These are phyloP conservation scores for Sarcophaga caerulescens DNA, from an alignment of 2,888 invertebrate genomes.

Conservation along the genomic window DNA sequence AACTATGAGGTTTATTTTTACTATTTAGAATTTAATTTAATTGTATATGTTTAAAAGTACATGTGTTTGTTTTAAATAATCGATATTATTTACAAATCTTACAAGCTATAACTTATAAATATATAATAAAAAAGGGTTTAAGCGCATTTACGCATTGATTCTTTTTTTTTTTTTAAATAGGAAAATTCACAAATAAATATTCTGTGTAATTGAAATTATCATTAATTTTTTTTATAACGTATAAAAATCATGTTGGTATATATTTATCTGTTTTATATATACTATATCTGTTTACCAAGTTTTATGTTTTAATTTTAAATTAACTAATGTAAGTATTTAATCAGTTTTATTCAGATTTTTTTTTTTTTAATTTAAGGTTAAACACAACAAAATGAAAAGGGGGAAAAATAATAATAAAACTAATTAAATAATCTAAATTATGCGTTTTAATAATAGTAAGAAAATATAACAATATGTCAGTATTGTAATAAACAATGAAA, in stretches of 20 bases:
- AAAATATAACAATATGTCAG: constrained; percentile 13
- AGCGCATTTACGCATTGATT: constrained; percentile 32
- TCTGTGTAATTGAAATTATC: constrained; percentile 5
- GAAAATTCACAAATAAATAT: constrained; percentile 25
- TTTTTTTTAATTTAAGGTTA: constrained; percentile 8
- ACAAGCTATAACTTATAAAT: constrained; percentile 56
- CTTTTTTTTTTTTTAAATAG: constrained; percentile 18
- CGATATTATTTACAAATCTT: constrained; percentile 64
- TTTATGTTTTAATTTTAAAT: constrained; percentile 6
- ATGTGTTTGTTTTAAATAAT: constrained; percentile 36
- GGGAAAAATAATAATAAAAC: constrained; percentile 3
- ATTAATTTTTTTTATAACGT: neutral
- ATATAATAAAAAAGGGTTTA: constrained; percentile 42
- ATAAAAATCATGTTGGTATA: constrained; percentile 28
- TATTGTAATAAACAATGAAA: neutral
- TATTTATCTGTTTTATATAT: neutral
- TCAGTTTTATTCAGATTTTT: constrained; percentile 20
- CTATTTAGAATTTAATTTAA: constrained; percentile 46
- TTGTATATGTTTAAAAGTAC: constrained; percentile 15
- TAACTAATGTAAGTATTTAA: constrained; percentile 6
- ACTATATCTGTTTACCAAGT: no score
- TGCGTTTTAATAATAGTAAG: neutral
- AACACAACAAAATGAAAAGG: constrained; percentile 20
- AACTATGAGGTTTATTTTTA: constrained; percentile 28
- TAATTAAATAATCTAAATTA: constrained; percentile 1